A percentile compares a stretch with the other conserved stretches of the same genome.
Evolutionary conservation across 2,888 invertebrate genomes (phyloP).

Genomic region (Metacarcinus magister): DNA sequence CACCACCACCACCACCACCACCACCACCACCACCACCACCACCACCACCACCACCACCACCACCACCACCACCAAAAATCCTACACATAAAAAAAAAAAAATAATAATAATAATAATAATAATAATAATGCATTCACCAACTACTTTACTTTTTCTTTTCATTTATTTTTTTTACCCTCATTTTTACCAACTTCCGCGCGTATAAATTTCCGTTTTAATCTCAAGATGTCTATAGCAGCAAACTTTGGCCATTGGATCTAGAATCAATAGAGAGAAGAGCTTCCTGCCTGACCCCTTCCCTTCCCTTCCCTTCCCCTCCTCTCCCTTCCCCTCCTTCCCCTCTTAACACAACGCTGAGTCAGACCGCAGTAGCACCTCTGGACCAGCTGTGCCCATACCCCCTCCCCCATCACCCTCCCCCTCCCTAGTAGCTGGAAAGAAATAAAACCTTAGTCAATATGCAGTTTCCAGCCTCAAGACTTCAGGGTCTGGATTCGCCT

Average conservation of each 20-base stretch:
- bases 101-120: too few relatives aligned
- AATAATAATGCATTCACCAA: not conserved
- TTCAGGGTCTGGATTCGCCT: not conserved
- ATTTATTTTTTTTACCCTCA: not conserved
- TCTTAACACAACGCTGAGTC: not conserved
- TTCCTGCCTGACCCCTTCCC: not conserved
- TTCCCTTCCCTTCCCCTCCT: not conserved
- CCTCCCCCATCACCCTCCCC: not conserved
- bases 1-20: not conserved
- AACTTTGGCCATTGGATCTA: not conserved
- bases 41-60: not conserved
- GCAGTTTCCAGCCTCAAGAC: conserved; percentile 31
- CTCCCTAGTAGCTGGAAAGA: not conserved
- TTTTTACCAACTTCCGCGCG: not conserved
- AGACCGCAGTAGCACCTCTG: not conserved
- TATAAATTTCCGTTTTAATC: conserved; percentile 41
- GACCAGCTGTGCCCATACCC: not conserved
- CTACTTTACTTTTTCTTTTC: not conserved
- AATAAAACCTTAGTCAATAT: conserved; percentile 35
- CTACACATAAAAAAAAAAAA: too few relatives aligned
- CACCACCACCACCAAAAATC: not conserved
- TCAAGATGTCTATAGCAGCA: conserved; percentile 12
- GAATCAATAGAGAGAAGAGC: conserved; percentile 11
- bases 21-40: conserved; percentile 3
- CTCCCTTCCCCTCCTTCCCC: not conserved